phyloP scores from a whole-genome alignment of 1,140 invertebrate species.

The Steinernema khuongi region DNA sequence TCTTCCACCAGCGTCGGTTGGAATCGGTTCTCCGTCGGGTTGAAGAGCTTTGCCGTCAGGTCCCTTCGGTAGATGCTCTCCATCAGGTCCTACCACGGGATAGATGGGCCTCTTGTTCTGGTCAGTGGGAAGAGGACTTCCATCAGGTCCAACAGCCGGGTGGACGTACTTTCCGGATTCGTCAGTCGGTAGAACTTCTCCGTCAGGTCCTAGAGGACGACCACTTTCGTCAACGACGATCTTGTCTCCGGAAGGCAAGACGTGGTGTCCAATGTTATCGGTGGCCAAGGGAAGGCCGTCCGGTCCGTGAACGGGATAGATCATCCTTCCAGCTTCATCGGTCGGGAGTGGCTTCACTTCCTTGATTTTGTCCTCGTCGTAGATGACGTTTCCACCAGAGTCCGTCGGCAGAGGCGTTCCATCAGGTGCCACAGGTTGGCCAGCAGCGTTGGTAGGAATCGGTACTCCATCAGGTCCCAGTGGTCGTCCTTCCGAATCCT shows the following conservation, averaged over 20 bases:
- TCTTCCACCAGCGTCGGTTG: constrained; percentile 38
- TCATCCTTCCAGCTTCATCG: not conserved
- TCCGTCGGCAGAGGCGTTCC: constrained; percentile 14
- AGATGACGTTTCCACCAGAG: constrained; percentile 18
- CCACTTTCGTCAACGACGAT: constrained; percentile 15
- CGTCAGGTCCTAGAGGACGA: constrained; percentile 16
- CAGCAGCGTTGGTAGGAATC: constrained; percentile 19
- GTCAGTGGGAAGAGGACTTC: constrained; percentile 34
- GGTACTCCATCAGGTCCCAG: constrained; percentile 18
- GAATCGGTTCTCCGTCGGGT: constrained; percentile 36
- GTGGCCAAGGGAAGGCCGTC: constrained; percentile 30
- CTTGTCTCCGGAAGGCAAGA: not conserved
- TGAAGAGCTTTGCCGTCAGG: constrained; percentile 22
- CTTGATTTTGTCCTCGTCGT: not conserved
- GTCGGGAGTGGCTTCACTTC: constrained; percentile 12
- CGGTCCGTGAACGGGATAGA: constrained; percentile 5
- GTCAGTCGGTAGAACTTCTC: constrained; percentile 19
- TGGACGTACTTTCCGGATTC: constrained; percentile 19
- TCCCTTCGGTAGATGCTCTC: constrained; percentile 25
- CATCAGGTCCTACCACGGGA: constrained; percentile 29
- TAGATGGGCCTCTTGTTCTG: constrained; percentile 33
- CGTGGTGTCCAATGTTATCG: constrained; percentile 22
- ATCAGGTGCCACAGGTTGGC: constrained; percentile 20
- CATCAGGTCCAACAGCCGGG: not conserved
- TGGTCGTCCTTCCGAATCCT: constrained; percentile 25